Base-by-base conservation (phyloP, 2,797 vertebrate genomes). In the Mastacembelus armatus region DNA sequence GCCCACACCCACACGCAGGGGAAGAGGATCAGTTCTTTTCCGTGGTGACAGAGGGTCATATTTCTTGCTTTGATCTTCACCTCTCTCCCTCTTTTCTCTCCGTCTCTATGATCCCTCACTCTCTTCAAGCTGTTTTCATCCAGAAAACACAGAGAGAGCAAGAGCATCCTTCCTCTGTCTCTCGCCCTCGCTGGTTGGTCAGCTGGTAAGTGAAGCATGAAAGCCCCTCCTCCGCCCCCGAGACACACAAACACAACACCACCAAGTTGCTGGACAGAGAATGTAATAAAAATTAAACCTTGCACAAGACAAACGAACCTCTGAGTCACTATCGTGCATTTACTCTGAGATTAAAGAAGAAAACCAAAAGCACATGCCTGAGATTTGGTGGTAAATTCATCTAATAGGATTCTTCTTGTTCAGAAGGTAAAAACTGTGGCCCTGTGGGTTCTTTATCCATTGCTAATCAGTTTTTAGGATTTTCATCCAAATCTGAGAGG, bases 41-140 rank as follows among this genome's bases (percentile, higher is more conserved):
- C 47, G 77, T 77, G 74, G 88, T 86, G 85, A 89, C 89, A 87
- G 78, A 75, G 85, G 83, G 81, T 91, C 85, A 85, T 88, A 74
- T 91, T 91, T 89, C 89, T 86, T 74, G 56, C 88, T 91, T 91
- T 91, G 88, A 91, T 91, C 85, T 89, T 81, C 84, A 80, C 86
- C 83, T 74, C 74, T 62, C 74, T 74, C 73, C 27, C 66, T 43
- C 36, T 19, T 36, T 43, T 15, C 10, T 24, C 18, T 30, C 21
- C 36, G 36, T 60, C 66, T 60, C 66, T 71, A 39, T 74, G 69
- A 84, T 82, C 79, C 73, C 67, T 74, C 62, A 59, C 71, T 77
- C 75, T 70, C 58, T 51, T 48, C 66, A 48, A 30, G 72, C 63
- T 58, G 65, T 77, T 82, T 75, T 75, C 47, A 47, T 54, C 58